Evolutionary conservation across 1,140 invertebrate species (phyloP).

Genomic region (Protaetia brevitarsis): DNA sequence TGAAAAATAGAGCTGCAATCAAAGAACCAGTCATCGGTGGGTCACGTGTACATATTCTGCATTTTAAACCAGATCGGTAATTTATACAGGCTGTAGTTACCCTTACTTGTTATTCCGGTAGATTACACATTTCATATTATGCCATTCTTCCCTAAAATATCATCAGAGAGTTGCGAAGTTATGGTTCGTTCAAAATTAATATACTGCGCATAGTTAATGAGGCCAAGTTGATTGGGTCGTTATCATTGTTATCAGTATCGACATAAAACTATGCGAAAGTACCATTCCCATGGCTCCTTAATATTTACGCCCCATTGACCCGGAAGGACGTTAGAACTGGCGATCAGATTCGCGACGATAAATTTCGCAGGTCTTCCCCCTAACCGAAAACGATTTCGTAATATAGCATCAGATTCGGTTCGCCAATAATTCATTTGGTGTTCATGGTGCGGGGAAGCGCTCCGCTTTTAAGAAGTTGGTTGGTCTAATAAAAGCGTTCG

Average conservation of each 20-base stretch:
- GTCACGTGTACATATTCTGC: too few species aligned
- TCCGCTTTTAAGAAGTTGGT: background rate
- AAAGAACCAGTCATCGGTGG: too few species aligned
- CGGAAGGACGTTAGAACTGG: background rate
- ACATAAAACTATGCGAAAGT: conserved; percentile 3
- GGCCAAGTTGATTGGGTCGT: background rate
- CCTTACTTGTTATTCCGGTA: too few species aligned
- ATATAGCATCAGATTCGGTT: conserved; percentile 12
- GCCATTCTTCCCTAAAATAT: too few species aligned
- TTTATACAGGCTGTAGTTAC: too few species aligned
- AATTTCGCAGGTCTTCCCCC: conserved; percentile 6
- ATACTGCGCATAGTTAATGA: background rate
- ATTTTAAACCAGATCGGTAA: too few species aligned
- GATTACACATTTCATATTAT: too few species aligned
- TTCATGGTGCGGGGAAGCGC: background rate
- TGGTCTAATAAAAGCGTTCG: background rate
- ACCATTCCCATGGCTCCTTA: background rate
- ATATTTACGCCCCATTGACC: conserved; percentile 5
- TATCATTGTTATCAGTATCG: background rate
- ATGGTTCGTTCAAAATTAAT: background rate
- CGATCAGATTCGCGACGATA: conserved; percentile 2
- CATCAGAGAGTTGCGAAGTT: background rate
- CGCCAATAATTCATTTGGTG: conserved; percentile 7
- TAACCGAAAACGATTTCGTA: background rate
- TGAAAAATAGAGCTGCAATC: too few species aligned